Percentiles rank a stretch among this genome's conserved stretches.
Conservation (phyloP, 1,140 invertebrate species). For the Phymorhynchus buccinoides region DNA sequence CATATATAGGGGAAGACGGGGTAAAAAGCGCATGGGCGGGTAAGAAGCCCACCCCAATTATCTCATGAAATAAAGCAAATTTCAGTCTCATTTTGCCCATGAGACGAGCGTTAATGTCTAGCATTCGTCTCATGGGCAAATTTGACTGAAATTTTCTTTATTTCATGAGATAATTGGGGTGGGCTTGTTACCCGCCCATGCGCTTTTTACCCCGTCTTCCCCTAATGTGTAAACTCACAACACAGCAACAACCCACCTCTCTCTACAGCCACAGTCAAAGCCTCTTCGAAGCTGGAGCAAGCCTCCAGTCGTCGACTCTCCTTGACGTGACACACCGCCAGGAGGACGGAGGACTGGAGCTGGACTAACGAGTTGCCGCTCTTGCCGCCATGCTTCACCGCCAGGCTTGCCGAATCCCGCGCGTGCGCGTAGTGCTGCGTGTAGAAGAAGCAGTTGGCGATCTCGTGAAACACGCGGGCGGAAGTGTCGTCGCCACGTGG, state of each 20-base stretch:
- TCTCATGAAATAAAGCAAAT: no score
- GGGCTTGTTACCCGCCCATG: no score
- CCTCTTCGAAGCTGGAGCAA: background rate
- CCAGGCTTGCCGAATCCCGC: conserved; percentile 11
- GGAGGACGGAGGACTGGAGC: conserved; percentile 27
- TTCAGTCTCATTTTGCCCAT: no score
- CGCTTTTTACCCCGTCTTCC: no score
- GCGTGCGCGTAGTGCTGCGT: conserved; percentile 23
- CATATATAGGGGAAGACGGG: no score
- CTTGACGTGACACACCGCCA: conserved; percentile 18
- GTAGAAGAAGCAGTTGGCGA: conserved; percentile 39
- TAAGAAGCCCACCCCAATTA: no score
- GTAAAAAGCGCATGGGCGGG: no score
- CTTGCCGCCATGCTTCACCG: conserved; percentile 5
- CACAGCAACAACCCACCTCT: background rate
- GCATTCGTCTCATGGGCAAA: no score
- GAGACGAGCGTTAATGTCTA: no score
- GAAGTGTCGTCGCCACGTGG: conserved; percentile 4
- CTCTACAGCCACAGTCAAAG: background rate
- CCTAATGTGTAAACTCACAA: no score
- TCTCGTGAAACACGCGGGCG: conserved; percentile 34
- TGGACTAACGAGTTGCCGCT: conserved; percentile 16
- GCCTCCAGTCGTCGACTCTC: background rate
- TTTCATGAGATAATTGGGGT: no score
- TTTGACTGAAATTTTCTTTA: no score